Conservation (phyloP, 2,888 invertebrate genomes). For the Phyllotreta cruciferae region DNA sequence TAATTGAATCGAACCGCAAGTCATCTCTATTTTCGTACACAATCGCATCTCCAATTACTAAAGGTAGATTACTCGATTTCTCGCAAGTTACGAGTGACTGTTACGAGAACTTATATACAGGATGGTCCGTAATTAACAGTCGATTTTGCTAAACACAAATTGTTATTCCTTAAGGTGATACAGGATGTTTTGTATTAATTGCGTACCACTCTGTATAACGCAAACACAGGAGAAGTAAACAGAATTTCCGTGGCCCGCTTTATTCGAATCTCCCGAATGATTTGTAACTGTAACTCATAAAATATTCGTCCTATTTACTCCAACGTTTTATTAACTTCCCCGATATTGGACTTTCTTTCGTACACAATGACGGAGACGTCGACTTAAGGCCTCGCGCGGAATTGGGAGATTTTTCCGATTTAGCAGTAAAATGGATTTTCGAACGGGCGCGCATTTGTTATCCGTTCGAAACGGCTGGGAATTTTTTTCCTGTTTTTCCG, state of each 20-base stretch:
- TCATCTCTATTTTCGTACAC: too few relatives aligned
- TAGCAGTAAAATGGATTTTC: conserved; percentile 17
- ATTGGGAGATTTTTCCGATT: conserved; percentile 23
- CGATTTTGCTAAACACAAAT: too few relatives aligned
- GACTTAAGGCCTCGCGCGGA: conserved; percentile 8
- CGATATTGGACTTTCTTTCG: conserved; percentile 8
- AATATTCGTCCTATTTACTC: conserved; percentile 1
- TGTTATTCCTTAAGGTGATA: too few relatives aligned
- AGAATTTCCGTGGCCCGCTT: not conserved
- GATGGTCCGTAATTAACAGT: too few relatives aligned
- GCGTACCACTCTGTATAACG: too few relatives aligned
- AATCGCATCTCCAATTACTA: too few relatives aligned
- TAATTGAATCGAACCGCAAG: too few relatives aligned
- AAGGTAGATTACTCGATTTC: too few relatives aligned
- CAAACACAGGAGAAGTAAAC: too few relatives aligned
- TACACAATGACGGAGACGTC: conserved; percentile 8
- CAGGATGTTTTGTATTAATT: too few relatives aligned
- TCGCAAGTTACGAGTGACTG: too few relatives aligned
- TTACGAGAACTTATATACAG: too few relatives aligned
- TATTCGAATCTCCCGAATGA: not conserved
- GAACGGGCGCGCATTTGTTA: conserved; percentile 17
- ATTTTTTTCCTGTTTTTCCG: not conserved
- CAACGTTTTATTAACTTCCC: conserved; percentile 4
- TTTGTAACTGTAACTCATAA: not conserved
- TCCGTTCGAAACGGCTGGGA: conserved; percentile 1